These are phyloP conservation scores for Cacajao melanocephalus DNA, from an alignment of 2,797 vertebrate species.

Conservation along the genomic window DNA sequence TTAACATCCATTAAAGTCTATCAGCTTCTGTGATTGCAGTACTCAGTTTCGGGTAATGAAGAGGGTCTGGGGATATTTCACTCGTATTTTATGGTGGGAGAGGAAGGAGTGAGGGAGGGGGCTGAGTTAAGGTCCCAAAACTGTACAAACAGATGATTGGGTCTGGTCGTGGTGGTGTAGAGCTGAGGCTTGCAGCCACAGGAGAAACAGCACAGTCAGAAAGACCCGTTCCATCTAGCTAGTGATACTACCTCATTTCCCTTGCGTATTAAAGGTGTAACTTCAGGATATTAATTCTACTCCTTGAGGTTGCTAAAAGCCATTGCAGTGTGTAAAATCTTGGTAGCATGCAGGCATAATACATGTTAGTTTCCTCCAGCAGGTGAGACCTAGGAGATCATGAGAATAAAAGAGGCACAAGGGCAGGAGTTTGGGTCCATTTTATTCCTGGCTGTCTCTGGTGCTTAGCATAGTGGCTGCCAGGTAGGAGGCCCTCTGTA, in stretches of 20 bases:
- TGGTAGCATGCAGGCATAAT: rapidly evolving
- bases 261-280: background rate
- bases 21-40: background rate
- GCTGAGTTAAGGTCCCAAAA: too few species aligned
- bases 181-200: background rate
- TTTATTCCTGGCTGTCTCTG: background rate
- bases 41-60: background rate
- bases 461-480: background rate
- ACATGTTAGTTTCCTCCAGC: background rate
- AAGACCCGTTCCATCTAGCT: background rate
- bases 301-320: background rate
- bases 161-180: rapidly evolving
- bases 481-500: rapidly evolving
- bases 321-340: background rate
- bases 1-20: background rate
- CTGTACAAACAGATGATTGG: background rate
- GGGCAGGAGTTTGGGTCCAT: background rate
- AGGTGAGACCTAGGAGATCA: background rate
- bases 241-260: background rate
- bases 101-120: background rate
- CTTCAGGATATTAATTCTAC: background rate
- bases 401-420: rapidly evolving
- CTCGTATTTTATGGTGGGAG: background rate
- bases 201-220: background rate
- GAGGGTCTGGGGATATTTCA: background rate